phyloP scores from a whole-genome alignment of 1,140 invertebrate genomes.

The Danaus melanippus region DNA sequence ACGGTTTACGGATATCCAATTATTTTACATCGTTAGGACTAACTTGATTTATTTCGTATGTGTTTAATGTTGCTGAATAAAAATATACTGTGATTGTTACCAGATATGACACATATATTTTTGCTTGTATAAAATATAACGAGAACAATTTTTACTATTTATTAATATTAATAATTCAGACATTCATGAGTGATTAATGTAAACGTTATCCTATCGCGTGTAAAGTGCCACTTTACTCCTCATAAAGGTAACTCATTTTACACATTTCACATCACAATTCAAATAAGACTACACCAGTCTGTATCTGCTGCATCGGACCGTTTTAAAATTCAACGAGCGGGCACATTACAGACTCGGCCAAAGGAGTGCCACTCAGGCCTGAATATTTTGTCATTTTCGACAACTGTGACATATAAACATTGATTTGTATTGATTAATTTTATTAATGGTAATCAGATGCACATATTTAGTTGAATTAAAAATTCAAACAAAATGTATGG shows the following conservation, averaged over 20 bases:
- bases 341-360: conserved; percentile 15
- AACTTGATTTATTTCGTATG: conserved; percentile 3
- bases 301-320: conserved; percentile 9
- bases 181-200: no score
- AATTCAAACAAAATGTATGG: conserved; percentile 52
- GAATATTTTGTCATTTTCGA: conserved; percentile 28
- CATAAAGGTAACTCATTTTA: conserved; percentile 2
- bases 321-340: conserved; percentile 22
- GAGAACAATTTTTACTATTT: no score
- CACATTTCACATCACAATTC: background rate
- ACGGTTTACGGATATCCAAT: conserved; percentile 33
- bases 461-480: conserved; percentile 60
- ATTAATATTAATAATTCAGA: no score
- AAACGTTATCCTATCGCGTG: no score
- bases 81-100: background rate
- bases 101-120: background rate
- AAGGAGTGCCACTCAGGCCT: conserved; percentile 18
- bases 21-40: conserved; percentile 31
- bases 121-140: background rate
- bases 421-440: conserved; percentile 49
- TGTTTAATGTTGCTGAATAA: background rate
- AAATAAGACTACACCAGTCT: conserved; percentile 1
- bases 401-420: conserved; percentile 31
- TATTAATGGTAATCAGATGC: conserved; percentile 58
- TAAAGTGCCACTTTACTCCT: no score